Evolutionary conservation across 2,797 vertebrate genomes (phyloP), one percentile per base, ranked within the genome.

Genomic region (Peromyscus nudipes): DNA sequence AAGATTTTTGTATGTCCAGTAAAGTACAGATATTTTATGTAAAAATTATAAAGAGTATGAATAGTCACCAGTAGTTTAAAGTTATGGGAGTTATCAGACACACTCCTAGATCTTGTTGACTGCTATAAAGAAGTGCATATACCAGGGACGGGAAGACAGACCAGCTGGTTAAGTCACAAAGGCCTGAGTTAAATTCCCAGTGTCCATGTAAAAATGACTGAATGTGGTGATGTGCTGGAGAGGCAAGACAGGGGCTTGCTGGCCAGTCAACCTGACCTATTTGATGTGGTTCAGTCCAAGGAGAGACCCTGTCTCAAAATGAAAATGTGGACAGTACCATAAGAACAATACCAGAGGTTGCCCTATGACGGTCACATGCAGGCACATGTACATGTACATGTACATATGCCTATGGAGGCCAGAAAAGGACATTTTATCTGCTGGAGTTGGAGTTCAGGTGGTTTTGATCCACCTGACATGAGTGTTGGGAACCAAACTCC

Each of bases 11-110:
- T 86, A 57, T 84, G 75, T 85, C 19, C 1, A 64, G 14, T 43
- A 89, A 52, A 92, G 91, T 57, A 85, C 3, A 95, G 6, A 64
- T 46, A 52, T 64, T 91, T 97, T 31, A n/a, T 83, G 43, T 82
- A 1, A 95, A 29, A 67, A 86, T 13, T 2, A 34, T 82, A 40
- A 86, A 64, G 82, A 52, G 12, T 87, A 21, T 57, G 17, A 71
- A 46, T 65, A 43, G 4, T 40, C 4, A 57, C 5, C 10, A 25
- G n/a, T 55, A 64, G 12, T 89, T 94, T 65, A 21, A 75, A 90
- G 79, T 76, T 80, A 43, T 60, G 25, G 3, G 57, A 55, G 2
- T 65, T 85, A 37, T 29, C 87, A 92, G 49, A 90, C 4, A 81
- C 16, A 75, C 4, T 37, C 0, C 14, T 65, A 57, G 34, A 92